phyloP scores from a whole-genome alignment of 2,113 vertebrate species.

The Ceratotherium simum region DNA sequence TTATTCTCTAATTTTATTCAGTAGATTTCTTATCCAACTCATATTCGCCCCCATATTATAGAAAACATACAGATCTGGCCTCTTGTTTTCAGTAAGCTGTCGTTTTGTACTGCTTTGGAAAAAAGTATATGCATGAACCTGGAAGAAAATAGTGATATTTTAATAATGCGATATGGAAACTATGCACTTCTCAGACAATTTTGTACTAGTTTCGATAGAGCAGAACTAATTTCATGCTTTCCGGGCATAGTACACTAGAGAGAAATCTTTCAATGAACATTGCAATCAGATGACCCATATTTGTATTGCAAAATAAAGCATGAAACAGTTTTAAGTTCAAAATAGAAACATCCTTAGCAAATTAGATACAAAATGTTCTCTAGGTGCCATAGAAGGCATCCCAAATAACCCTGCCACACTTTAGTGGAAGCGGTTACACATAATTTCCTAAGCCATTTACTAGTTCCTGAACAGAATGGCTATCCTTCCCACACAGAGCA shows the following conservation, averaged over 20 bases:
- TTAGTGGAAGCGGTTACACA: background rate
- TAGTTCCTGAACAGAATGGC: background rate
- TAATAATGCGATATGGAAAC: conserved; percentile 53
- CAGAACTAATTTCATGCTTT: conserved; percentile 68
- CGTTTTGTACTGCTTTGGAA: conserved; percentile 40
- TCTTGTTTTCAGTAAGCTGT: conserved; percentile 51
- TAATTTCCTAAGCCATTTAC: conserved; percentile 29
- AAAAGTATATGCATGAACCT: background rate
- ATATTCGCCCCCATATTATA: background rate
- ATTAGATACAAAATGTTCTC: conserved; percentile 48
- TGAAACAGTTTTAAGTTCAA: conserved; percentile 55
- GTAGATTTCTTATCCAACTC: background rate
- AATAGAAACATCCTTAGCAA: conserved; percentile 59
- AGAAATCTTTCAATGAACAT: conserved; percentile 60
- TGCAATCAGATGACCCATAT: conserved; percentile 8
- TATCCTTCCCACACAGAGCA: background rate
- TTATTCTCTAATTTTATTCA: conserved; percentile 40
- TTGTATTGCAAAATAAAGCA: conserved; percentile 66
- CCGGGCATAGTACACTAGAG: conserved; percentile 19
- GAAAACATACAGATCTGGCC: background rate
- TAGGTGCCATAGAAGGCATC: background rate
- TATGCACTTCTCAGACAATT: conserved; percentile 17
- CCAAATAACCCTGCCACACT: background rate
- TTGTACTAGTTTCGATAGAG: conserved; percentile 44
- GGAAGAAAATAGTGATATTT: conserved; percentile 58